These are phyloP conservation scores for Teleopsis dalmanni DNA, from an alignment of 1,140 invertebrate species.

Conservation along the genomic window DNA sequence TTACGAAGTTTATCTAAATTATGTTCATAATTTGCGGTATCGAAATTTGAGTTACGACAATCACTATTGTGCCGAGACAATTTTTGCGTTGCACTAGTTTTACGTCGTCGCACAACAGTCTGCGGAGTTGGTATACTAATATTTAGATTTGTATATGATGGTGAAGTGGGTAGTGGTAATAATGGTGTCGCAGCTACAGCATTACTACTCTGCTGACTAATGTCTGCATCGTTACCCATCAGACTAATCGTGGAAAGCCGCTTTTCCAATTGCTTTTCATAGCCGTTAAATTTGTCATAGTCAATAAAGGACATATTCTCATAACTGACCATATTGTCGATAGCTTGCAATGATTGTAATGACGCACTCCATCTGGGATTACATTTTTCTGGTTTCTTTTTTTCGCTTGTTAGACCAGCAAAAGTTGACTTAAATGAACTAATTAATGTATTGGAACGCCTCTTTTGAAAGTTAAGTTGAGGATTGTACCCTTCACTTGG, in stretches of 20 bases:
- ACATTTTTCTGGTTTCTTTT: slow-evolving; percentile 35
- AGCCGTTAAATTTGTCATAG: slow-evolving; percentile 43
- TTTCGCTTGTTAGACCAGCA: slow-evolving; percentile 13
- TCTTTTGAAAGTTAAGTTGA: slow-evolving; percentile 33
- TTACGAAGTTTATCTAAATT: slow-evolving; percentile 37
- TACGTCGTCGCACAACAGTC: slow-evolving; percentile 24
- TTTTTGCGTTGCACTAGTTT: slow-evolving; percentile 15
- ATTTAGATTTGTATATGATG: background rate
- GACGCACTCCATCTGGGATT: slow-evolving; percentile 43
- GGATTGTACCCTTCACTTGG: slow-evolving; percentile 20
- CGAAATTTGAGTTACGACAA: slow-evolving; percentile 24
- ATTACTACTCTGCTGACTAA: slow-evolving; percentile 5
- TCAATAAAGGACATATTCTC: slow-evolving; percentile 43
- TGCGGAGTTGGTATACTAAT: slow-evolving; percentile 13
- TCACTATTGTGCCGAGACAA: slow-evolving; percentile 17
- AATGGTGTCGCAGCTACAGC: background rate
- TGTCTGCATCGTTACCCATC: slow-evolving; percentile 20
- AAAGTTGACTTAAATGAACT: slow-evolving; percentile 32
- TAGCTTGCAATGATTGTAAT: slow-evolving; percentile 39
- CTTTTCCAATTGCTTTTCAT: slow-evolving; percentile 38
- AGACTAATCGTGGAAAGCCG: slow-evolving; percentile 35
- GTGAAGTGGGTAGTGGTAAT: background rate
- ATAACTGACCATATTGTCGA: slow-evolving; percentile 44
- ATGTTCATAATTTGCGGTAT: slow-evolving; percentile 28
- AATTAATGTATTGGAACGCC: slow-evolving; percentile 33